Conservation (phyloP, 2,113 vertebrate genomes). For the Sinocyclocheilus anophthalmus region DNA sequence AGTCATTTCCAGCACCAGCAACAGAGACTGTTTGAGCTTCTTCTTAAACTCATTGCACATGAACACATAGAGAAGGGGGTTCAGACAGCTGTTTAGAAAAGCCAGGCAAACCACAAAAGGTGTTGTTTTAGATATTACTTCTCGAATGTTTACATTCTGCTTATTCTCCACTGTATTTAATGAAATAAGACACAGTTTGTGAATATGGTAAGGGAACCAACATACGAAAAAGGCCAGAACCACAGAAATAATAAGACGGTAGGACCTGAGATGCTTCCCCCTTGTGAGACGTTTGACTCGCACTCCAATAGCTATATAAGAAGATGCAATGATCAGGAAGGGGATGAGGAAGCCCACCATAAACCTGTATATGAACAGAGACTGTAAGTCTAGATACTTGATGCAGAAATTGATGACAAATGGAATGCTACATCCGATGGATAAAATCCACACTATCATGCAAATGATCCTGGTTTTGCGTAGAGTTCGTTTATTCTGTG, state of each 20-base stretch:
- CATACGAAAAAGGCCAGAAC: constrained; percentile 71
- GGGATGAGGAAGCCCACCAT: constrained; percentile 65
- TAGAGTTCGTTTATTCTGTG: constrained; percentile 68
- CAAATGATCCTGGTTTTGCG: constrained; percentile 50
- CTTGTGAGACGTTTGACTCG: constrained; percentile 48
- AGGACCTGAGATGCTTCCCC: constrained; percentile 41
- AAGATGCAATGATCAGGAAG: constrained; percentile 59
- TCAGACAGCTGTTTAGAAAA: constrained; percentile 70
- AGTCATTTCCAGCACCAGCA: constrained; percentile 49
- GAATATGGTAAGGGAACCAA: constrained; percentile 66
- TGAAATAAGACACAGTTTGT: not conserved
- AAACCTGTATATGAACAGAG: constrained; percentile 49
- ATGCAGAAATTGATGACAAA: constrained; percentile 1
- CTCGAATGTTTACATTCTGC: not conserved
- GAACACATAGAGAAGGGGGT: constrained; percentile 72
- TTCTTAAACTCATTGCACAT: constrained; percentile 67
- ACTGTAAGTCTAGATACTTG: not conserved
- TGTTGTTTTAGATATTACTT: not conserved
- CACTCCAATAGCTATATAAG: constrained; percentile 59
- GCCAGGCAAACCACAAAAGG: constrained; percentile 44
- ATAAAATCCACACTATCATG: constrained; percentile 61
- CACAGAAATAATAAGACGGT: constrained; percentile 52
- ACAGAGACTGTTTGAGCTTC: constrained; percentile 62
- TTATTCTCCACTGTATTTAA: not conserved
- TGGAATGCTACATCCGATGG: constrained; percentile 60